Base-by-base conservation (phyloP, 1,140 invertebrate genomes). In the Trachymyrmex septentrionalis region DNA sequence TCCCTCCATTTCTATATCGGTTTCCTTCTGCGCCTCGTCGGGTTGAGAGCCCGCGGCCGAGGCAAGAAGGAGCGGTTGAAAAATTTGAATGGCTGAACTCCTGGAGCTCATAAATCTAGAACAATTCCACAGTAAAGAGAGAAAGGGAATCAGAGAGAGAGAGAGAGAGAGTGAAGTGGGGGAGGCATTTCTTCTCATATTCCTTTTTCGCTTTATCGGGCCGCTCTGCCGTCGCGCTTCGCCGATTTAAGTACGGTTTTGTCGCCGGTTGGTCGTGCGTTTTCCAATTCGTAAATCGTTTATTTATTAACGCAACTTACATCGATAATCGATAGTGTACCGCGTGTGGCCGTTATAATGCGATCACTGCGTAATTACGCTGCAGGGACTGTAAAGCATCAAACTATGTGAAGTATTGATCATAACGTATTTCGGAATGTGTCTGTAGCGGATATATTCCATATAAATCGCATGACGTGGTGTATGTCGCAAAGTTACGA, bases 71-170 rank as follows among this genome's bases (percentile, higher is more conserved):
- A 80, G 76, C 72, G 82, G 76, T 90, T 90, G 89, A 90, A 90
- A 90, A 90, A 90, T 90, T 90, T 90, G 86, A 90, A 90, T 90
- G 82, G 88, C 88, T 87, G 88, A 90, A 90, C 88, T 90, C 86
- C 27, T 77, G 89, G 90, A 88, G 89, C 86, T 90, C 90, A 90
- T 91, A 90, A 90, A 91, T 91, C 90, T 88, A 86, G 87, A 91
- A 91, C 89, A 90, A 91, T 91, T 91, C 86, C 77, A 84, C 59
- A 67, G 90, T 91, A 91, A 91, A 91, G 90, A 84, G 86, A 90
- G n/a, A 38, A 12, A 21, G 64, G 21, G 34, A 38, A 38, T 38
- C 7, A 38, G 34, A 38, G 34, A 38, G 66, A 4, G 38, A 16
- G 21, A 24, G 38, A 24, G 66, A 6, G 4, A 3, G 66, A 5